These are phyloP conservation scores for Vombatus ursinus DNA, from an alignment of 2,113 vertebrate species.

Conservation along the genomic window DNA sequence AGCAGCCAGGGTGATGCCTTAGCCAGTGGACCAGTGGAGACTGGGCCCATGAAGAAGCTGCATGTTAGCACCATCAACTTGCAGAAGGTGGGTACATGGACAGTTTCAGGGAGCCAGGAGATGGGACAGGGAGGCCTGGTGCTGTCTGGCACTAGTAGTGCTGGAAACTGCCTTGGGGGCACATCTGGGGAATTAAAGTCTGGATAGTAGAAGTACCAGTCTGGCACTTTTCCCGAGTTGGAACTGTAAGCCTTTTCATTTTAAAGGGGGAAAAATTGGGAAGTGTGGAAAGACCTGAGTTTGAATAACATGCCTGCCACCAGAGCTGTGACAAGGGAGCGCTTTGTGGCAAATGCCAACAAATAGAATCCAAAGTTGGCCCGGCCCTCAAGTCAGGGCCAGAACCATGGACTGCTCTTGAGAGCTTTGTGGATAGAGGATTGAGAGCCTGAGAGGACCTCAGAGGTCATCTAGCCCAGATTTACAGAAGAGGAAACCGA, in stretches of 20 bases:
- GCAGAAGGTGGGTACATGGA: conserved; percentile 89
- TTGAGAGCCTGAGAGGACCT: background rate
- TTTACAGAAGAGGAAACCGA: background rate
- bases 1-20: conserved; percentile 91
- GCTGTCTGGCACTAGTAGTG: background rate
- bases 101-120: fast-evolving
- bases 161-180: background rate
- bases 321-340: background rate
- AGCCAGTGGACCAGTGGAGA: conserved; percentile 93
- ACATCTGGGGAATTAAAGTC: background rate
- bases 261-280: background rate
- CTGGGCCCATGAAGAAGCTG: conserved; percentile 98
- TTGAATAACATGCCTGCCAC: conserved; percentile 1
- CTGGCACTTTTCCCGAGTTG: background rate
- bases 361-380: background rate
- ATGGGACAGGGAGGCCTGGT: background rate
- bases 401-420: background rate
- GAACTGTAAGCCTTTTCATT: background rate
- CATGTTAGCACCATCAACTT: conserved; percentile 98
- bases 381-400: background rate
- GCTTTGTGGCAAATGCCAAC: background rate
- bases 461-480: background rate
- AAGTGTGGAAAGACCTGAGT: background rate
- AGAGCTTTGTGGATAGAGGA: background rate
- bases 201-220: background rate